Conservation (phyloP, 1,140 invertebrate genomes). For the Dinothrombium tinctorium region DNA sequence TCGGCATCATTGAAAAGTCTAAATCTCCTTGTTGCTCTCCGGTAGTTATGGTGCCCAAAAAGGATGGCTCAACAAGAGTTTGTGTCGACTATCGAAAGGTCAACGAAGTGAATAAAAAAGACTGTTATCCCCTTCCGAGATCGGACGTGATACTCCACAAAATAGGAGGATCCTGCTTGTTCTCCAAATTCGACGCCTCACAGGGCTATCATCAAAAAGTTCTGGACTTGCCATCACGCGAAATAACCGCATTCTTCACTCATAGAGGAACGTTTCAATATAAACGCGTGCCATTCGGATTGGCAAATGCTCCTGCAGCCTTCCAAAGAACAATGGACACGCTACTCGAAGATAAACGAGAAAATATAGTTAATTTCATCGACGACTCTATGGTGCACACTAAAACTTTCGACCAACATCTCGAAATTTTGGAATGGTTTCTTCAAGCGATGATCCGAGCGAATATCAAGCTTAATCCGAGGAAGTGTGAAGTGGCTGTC, state of each 20-base stretch:
- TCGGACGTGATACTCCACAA: neutral
- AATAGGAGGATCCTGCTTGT: neutral
- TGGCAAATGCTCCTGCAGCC: constrained; percentile 9
- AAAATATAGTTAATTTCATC: neutral
- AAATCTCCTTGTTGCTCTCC: neutral
- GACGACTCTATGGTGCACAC: neutral
- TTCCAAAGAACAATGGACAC: constrained; percentile 20
- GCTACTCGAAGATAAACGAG: neutral
- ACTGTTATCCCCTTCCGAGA: neutral
- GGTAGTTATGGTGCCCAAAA: neutral
- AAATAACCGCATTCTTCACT: constrained; percentile 18
- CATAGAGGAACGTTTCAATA: constrained; percentile 15
- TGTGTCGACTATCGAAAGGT: neutral
- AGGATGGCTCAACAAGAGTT: neutral
- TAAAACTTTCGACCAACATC: neutral
- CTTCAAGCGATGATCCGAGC: neutral
- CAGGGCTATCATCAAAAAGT: neutral
- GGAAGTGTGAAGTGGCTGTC: neutral
- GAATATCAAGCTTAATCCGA: neutral
- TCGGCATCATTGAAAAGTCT: neutral
- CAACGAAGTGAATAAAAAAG: neutral
- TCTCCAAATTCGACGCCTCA: neutral
- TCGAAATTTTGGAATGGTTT: neutral
- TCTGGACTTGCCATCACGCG: neutral
- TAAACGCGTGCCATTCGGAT: constrained; percentile 11